Evolutionary conservation across 1,140 invertebrate genomes (phyloP), one percentile per base, ranked within the genome.

Genomic region (Listronotus bonariensis): DNA sequence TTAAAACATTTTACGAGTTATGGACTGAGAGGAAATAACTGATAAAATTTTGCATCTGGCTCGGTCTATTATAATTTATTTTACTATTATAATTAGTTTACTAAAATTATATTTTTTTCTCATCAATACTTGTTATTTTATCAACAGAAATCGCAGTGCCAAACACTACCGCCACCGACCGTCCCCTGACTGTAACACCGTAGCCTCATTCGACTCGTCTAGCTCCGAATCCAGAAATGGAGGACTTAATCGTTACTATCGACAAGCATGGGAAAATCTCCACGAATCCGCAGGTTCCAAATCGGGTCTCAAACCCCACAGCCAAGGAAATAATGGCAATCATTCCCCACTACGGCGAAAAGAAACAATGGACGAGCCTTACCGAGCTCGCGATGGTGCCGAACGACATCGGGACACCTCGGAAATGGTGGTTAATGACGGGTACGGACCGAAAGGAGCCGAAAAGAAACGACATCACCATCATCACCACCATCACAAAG

Each of bases 221-320:
- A 89, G 89, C 49, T 92, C 91, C 0, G 92, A 93, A 70, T 91
- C 91, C 12, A 84, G 92, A 42, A 86, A 86, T 70, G 86, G 92
- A 36, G 86, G 92, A 36, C 81, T 95, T 52, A 95, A 93, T 77
- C 87, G 92, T 70, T 87, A 83, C 72, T 96, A 96, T 80, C 85
- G 92, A 14, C 89, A 93, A 77, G 93, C 93, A 5, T 96, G 93
- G 93, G 92, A 95, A 74, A 94, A 95, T 77, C 83, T 96, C 5
- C 92, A 94, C 75, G 90, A 93, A 79, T 89, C 89, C 12, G 84
- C 90, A 10, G 85, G 87, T 20, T 84, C 84, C 45, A 86, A 86
- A 73, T 79, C 83, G 11, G 81, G 81, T 58, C 75, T 73, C 31
- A 71, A 75, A 58, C 72, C 76, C 20, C 59, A 57, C 63, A 57